A percentile compares a stretch with the other conserved stretches of the same genome.
Conservation (phyloP, 2,888 invertebrate genomes). For the Rambutsinella grinnellia region DNA sequence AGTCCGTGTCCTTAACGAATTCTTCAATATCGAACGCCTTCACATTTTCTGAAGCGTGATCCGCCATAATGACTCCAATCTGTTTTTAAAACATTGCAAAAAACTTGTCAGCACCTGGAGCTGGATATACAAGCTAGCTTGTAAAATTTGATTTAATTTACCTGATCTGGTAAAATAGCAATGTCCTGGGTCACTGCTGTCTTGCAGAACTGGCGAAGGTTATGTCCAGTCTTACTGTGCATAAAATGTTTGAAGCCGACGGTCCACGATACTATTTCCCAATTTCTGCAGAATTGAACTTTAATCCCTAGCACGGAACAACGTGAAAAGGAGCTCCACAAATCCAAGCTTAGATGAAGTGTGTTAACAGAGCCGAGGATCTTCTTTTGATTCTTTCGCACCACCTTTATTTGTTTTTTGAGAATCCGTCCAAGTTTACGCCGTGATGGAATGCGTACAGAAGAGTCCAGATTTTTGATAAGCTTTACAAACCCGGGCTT, state of each 20-base stretch:
- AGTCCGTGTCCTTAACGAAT: background rate
- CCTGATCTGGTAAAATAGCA: background rate
- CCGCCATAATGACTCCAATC: conserved; percentile 20
- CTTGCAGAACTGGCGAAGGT: conserved; percentile 7
- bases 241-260: conserved; percentile 20
- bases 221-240: conserved; percentile 4
- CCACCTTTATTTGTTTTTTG: background rate
- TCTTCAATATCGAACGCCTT: conserved; percentile 18
- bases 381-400: background rate
- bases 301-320: conserved; percentile 12
- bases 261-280: background rate
- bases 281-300: conserved; percentile 15
- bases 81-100: background rate
- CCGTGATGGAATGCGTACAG: background rate
- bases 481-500: background rate
- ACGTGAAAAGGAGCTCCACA: conserved; percentile 4
- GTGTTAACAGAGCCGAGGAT: conserved; percentile 1
- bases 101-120: background rate
- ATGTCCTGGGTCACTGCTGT: background rate
- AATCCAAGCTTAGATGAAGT: conserved; percentile 9
- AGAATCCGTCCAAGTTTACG: background rate
- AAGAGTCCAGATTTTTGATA: background rate
- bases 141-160: conserved; percentile 2
- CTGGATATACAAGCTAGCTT: conserved; percentile 16
- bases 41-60: conserved; percentile 25